Percentiles rank a stretch among this genome's conserved stretches.
Evolutionary conservation across 1,140 invertebrate genomes (phyloP).

Genomic region (Halictus rubicundus): DNA sequence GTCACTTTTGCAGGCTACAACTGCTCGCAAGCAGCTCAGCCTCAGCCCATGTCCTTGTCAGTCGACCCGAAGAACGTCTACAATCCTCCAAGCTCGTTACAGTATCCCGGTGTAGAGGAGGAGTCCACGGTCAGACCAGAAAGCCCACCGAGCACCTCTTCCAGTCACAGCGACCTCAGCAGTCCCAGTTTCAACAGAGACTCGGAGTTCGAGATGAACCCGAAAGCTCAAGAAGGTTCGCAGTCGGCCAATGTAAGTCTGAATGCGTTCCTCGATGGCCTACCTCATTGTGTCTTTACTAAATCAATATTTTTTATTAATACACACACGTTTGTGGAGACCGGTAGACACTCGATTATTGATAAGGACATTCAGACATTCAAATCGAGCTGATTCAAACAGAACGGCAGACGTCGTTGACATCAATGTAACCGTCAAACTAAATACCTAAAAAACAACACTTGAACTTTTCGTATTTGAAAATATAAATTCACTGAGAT

Average conservation of each 20-base stretch:
- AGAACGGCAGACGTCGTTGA: neutral
- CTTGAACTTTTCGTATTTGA: too few species aligned
- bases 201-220: slow-evolving; percentile 84
- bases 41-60: slow-evolving; percentile 86
- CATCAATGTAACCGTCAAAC: too few species aligned
- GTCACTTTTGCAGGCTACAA: slow-evolving; percentile 72
- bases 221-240: slow-evolving; percentile 70
- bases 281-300: neutral
- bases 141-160: slow-evolving; percentile 85
- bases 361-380: neutral
- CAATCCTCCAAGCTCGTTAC: slow-evolving; percentile 87
- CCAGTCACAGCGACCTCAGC: slow-evolving; percentile 85
- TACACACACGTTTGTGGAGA: neutral
- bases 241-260: slow-evolving; percentile 72
- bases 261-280: neutral
- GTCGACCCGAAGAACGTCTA: slow-evolving; percentile 90
- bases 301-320: neutral
- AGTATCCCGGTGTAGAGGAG: slow-evolving; percentile 85
- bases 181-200: slow-evolving; percentile 86
- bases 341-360: neutral
- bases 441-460: too few species aligned
- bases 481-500: too few species aligned
- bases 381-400: neutral
- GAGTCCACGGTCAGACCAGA: slow-evolving; percentile 80
- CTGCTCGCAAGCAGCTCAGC: slow-evolving; percentile 76